Evolutionary conservation across 2,797 vertebrate species (phyloP), one percentile per base, ranked within the genome.

Genomic region (Pseudotriccus pelzelni): DNA sequence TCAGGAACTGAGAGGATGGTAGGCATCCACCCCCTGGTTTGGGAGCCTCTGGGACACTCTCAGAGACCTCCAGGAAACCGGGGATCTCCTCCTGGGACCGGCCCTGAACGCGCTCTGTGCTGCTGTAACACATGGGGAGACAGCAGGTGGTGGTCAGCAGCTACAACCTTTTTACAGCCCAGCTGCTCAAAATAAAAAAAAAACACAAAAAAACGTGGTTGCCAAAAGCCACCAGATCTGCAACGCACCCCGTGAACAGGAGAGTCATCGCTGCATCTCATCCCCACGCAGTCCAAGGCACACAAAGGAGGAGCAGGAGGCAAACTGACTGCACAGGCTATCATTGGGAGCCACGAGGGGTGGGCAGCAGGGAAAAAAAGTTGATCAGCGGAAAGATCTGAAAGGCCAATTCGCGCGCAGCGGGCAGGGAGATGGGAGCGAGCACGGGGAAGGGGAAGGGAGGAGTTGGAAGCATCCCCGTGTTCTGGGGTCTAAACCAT

Each of bases 131-230:
- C 80, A 3, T 2, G 1, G 6, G 13, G 14, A 41, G 50, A 14
- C 53, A 60, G 22, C 1, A 3, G 56, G 1, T 12, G 32, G 24
- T 14, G 6, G 1, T 21, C 28, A 22, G 34, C 46, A 14, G 36
- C 49, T 50, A 11, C 36, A 32, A 52, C 14, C 36, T 55, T 52
- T 52, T 23, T 7, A 32, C 12, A 63, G 75, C 53, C 32, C 49
- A 28, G 28, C 46, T n/a, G 58, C 56, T 21, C 6, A 9, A 67
- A 50, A 53, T 22, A 37, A 37, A 25, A 24, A 52, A 27, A 28
- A 5, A 9, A 13, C 24, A 8, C 10, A 30, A 30, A 30, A 30
- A 52, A 52, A 24, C 34, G 8, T 8, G 11, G 34, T 17, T 36
- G n/a, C 56, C 15, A 17, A 56, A 88, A 88, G 5, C 23, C 64